phyloP scores from a whole-genome alignment of 2,888 invertebrate species.

The Heliconius sara region DNA sequence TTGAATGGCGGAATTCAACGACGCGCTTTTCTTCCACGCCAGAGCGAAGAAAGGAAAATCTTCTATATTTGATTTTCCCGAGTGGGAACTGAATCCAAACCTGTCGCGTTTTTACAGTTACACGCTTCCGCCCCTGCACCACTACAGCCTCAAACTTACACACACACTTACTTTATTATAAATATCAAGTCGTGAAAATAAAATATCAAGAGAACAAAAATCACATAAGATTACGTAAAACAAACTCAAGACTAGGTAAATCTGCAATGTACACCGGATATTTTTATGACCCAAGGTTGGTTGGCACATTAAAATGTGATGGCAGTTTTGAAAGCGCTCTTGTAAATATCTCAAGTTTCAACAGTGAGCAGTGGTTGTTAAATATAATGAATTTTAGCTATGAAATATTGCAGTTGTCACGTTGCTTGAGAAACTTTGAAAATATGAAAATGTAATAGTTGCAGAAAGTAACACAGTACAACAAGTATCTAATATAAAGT shows the following conservation, averaged over 20 bases:
- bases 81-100: too few relatives aligned
- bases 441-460: slow-evolving; percentile 34
- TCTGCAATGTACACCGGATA: slow-evolving; percentile 34
- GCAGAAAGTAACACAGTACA: not conserved
- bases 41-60: too few relatives aligned
- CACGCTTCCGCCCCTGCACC: too few relatives aligned
- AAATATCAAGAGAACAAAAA: not conserved
- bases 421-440: slow-evolving; percentile 64
- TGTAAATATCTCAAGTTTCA: slow-evolving; percentile 43
- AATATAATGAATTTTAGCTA: slow-evolving; percentile 62
- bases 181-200: not conserved
- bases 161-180: too few relatives aligned
- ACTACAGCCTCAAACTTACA: too few relatives aligned
- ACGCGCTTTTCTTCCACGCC: too few relatives aligned
- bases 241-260: slow-evolving; percentile 33
- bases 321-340: slow-evolving; percentile 43
- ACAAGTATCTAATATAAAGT: not conserved
- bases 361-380: slow-evolving; percentile 52
- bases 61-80: too few relatives aligned
- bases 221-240: slow-evolving; percentile 33
- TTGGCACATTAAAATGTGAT: slow-evolving; percentile 42
- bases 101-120: too few relatives aligned
- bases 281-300: slow-evolving; percentile 42
- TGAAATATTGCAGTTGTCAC: slow-evolving; percentile 68
- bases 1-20: too few relatives aligned